phyloP scores from a whole-genome alignment of 1,140 invertebrate genomes.

The Hylaeus anthracinus region DNA sequence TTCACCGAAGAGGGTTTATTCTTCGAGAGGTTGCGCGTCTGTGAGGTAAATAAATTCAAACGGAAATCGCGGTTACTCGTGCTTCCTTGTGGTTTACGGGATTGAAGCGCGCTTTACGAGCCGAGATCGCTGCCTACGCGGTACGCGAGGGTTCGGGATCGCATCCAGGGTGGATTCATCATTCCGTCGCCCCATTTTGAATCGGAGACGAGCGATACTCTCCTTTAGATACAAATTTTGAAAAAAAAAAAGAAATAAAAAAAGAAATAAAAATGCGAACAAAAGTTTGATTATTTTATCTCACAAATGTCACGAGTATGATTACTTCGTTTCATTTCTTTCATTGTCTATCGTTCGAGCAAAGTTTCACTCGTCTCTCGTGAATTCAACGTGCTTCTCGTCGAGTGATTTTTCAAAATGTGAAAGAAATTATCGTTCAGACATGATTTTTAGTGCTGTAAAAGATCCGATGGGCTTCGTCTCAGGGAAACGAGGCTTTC shows the following conservation, averaged over 20 bases:
- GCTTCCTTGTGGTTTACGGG: neutral
- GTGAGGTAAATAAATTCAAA: constrained; percentile 39
- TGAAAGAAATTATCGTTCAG: neutral
- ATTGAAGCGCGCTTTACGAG: neutral
- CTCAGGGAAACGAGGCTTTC: neutral
- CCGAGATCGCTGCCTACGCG: no score
- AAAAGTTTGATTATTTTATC: no score
- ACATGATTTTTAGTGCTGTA: neutral
- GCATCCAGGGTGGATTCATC: neutral
- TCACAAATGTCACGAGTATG: no score
- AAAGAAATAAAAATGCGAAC: no score
- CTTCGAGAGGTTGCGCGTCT: constrained; percentile 3
- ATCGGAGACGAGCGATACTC: no score
- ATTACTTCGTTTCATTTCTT: no score
- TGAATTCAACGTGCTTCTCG: neutral
- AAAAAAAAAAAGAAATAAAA: no score
- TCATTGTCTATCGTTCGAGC: no score
- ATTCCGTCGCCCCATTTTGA: no score
- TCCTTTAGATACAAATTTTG: no score
- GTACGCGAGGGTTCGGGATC: constrained; percentile 3
- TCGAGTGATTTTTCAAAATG: neutral
- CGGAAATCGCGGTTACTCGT: constrained; percentile 31
- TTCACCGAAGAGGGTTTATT: neutral
- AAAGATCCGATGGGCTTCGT: neutral
- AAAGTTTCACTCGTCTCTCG: neutral